Evolutionary conservation across 2,888 invertebrate genomes (phyloP), one percentile per base, ranked within the genome.

Genomic region (Ophonus ardosiacus): DNA sequence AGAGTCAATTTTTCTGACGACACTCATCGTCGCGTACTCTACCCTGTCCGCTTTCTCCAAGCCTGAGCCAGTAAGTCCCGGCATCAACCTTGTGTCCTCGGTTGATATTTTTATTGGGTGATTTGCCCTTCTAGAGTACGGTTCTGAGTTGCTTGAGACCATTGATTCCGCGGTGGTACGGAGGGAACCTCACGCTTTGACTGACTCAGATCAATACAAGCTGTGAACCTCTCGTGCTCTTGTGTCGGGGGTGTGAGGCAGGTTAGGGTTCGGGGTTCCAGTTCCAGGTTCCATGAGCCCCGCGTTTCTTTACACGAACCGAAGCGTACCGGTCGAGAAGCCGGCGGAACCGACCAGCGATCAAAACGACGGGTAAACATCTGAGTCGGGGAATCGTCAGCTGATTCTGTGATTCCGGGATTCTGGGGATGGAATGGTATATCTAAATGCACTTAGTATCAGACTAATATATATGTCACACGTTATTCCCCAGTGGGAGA

Each of bases 141-240:
- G 71, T 74, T 74, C 71, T 74, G 40, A 24, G 71, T 18, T 17
- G 71, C 90, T 90, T 89, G 89, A 89, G 90, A 90, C 90, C 90
- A 90, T 90, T 90, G 90, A 90, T 90, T 90, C 89, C 89, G 85
- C 87, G 88, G 87, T 88, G 71, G 88, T 88, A 89, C 90, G 90
- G 89, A 90, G 89, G 90, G 90, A 89, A 90, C 89, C 81, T 86
- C 85, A 88, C 88, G 88, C 86, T 63, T 40, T 68, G 31, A 76
- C 76, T 76, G 76, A 68, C 84, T 87, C 90, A 90, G 90, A 91
- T 91, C 91, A 91, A 91, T 91, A 91, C 90, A 90, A 90, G 90
- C 90, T 89, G 89, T 88, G 89, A 89, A 89, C 88, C 71, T 74
- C 71, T 74, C 71, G 71, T 74, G 71, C 89, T 89, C 89, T 89